Base-by-base conservation (phyloP, 2,113 vertebrate species). In the Hoplias malabaricus region DNA sequence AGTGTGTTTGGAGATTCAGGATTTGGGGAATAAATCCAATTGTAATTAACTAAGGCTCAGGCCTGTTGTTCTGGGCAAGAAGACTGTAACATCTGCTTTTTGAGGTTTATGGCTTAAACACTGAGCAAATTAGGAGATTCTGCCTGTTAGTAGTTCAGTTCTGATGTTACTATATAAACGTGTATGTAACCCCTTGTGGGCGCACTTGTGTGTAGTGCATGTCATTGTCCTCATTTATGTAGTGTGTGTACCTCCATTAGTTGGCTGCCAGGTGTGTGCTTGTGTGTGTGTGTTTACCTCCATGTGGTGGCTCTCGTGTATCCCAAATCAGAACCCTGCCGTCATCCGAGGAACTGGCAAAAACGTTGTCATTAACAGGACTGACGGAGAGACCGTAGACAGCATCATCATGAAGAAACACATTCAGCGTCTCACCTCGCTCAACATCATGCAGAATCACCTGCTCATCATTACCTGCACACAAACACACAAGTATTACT, bases 271-370 rank as follows among this genome's bases (percentile, higher is more conserved):
- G 42, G 29, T 21, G 6, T 54, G 23, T 31, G 3, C 12, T 21
- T 48, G 54, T 29, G 36, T 46, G 59, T 34, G 7, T 0, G 1
- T 14, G 31, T 84, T 86, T 72, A 99, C 97, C 97, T 94, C 96
- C 95, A 36, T 95, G 95, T 1, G 95, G 95, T n/a, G 96, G 96
- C 72, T 97, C 96, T 25, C 97, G 91, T 42, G 96, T 98, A 88
- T 99, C 97, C 98, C 98, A 99, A n/a, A 99, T 99, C 16, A 99
- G 96, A 80, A 99, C 97, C 0, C 96, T 92, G 7, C 97, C 98
- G 69, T 99, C 97, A 43, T 99, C 98, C 2, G 98, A 99, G 0
- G 98, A 99, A 78, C 97, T 99, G 83, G 98, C 97, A 69, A 99
- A 99, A 85, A 99, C 95, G 72, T 98, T 98, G 89, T 99, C 97